Conservation (phyloP, 1,140 invertebrate species). For the Drosophila nebulosa region DNA sequence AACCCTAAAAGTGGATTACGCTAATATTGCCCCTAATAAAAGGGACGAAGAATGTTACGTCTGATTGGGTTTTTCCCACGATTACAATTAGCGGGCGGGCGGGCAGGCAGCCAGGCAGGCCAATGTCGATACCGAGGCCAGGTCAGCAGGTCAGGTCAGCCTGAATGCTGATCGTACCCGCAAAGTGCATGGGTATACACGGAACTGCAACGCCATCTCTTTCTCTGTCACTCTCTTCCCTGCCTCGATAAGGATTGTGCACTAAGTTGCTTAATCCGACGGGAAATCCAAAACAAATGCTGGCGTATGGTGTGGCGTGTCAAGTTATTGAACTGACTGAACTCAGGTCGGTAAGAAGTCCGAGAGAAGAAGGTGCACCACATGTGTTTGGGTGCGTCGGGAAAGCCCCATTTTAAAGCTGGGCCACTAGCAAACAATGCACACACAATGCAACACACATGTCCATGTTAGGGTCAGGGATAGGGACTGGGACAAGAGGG, state of each 20-base stretch:
- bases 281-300: constrained; percentile 76
- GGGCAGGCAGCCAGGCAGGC: neutral
- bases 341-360: neutral
- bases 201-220: no score
- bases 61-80: constrained; percentile 77
- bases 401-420: constrained; percentile 66
- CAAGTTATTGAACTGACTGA: constrained; percentile 50
- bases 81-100: constrained; percentile 62
- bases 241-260: constrained; percentile 43
- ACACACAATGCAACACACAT: constrained; percentile 34
- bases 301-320: constrained; percentile 14
- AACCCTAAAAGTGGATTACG: constrained; percentile 63
- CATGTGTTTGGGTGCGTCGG: constrained; percentile 45
- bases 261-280: constrained; percentile 77
- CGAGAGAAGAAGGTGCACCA: constrained; percentile 20
- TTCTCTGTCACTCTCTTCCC: neutral
- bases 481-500: constrained; percentile 8
- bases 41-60: constrained; percentile 56
- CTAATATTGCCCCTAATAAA: constrained; percentile 70
- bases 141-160: neutral
- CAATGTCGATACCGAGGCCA: neutral
- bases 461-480: constrained; percentile 40
- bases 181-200: constrained; percentile 24
- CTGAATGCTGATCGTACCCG: constrained; percentile 13
- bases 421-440: constrained; percentile 14